Evolutionary conservation across 2,797 vertebrate genomes (phyloP).

Genomic region (Chrysocyon brachyurus): DNA sequence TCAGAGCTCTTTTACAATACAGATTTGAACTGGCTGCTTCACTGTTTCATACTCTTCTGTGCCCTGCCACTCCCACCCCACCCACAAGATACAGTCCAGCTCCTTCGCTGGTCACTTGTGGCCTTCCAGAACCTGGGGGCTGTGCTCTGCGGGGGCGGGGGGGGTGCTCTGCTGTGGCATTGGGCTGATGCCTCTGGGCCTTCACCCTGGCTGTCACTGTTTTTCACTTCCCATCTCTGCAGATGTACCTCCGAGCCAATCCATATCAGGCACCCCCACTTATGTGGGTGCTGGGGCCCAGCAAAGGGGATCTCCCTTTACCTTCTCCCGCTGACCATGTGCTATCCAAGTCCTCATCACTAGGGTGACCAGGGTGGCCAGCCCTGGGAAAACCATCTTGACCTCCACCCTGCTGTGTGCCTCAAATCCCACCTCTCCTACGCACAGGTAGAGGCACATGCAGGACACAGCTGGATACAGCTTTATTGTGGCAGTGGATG

Average conservation of each 20-base stretch:
- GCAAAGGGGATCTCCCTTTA: background rate
- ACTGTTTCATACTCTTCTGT: background rate
- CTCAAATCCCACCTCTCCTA: background rate
- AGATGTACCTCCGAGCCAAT: background rate
- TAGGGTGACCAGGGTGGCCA: background rate
- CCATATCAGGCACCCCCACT: background rate
- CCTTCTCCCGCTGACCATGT: background rate
- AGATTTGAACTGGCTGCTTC: background rate
- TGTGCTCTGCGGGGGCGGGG: background rate
- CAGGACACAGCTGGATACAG: constrained; percentile 13
- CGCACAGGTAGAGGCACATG: background rate
- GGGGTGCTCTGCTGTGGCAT: background rate
- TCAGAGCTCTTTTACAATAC: background rate
- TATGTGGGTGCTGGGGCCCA: background rate
- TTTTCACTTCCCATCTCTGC: background rate
- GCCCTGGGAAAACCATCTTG: background rate
- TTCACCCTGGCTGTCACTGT: background rate
- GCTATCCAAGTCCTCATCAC: background rate
- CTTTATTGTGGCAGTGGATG: constrained; percentile 75
- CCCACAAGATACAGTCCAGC: background rate
- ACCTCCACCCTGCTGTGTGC: background rate
- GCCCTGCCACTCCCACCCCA: too few relatives aligned
- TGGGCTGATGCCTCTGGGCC: background rate
- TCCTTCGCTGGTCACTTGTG: too few relatives aligned
- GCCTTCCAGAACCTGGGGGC: background rate